phyloP scores from a whole-genome alignment of 1,140 invertebrate genomes.

The Bombus waltoni region DNA sequence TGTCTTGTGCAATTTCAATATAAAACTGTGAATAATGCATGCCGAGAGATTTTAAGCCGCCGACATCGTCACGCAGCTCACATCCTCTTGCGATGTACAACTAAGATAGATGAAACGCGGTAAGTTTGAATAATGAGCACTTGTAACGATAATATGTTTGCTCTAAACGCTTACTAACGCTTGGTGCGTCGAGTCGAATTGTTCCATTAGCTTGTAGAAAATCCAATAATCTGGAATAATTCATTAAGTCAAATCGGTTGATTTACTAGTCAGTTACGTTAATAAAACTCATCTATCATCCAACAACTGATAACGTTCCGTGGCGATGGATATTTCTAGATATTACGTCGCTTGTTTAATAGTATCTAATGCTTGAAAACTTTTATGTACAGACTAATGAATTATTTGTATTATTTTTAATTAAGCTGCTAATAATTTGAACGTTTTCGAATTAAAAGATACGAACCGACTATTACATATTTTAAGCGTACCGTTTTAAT shows the following conservation, averaged over 20 bases:
- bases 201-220: constrained; percentile 34
- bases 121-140: constrained; percentile 79
- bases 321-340: constrained; percentile 32
- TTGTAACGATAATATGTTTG: constrained; percentile 72
- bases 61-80: constrained; percentile 76
- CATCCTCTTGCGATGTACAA: constrained; percentile 77
- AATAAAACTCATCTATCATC: constrained; percentile 65
- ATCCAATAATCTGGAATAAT: constrained; percentile 18
- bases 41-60: constrained; percentile 67
- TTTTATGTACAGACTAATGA: no score
- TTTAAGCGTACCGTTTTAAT: no score
- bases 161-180: constrained; percentile 49
- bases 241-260: constrained; percentile 60
- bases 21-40: constrained; percentile 79
- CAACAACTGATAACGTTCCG: constrained; percentile 28
- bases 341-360: no score
- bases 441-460: no score
- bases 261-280: constrained; percentile 67
- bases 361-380: not conserved
- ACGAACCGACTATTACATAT: no score
- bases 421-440: no score
- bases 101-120: constrained; percentile 77
- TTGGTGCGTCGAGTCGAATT: constrained; percentile 20
- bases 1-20: constrained; percentile 76
- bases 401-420: no score